Evolutionary conservation across 2,797 vertebrate genomes (phyloP), one percentile per base, ranked within the genome.

Genomic region (Aldrovandia affinis): DNA sequence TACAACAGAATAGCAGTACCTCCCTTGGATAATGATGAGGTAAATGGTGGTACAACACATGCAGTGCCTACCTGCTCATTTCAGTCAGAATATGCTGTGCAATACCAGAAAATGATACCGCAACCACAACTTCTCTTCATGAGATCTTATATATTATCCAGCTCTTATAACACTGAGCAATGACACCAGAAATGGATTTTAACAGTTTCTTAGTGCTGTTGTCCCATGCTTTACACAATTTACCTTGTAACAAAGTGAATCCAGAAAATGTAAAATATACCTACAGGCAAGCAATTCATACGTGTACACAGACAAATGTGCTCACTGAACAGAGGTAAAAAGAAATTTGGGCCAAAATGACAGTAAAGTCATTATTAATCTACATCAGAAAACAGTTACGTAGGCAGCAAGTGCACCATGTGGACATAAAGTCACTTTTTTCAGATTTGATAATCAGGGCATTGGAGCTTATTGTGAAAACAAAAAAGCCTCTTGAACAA

Each of bases 21-120:
- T 39, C 68, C 18, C 68, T 42, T 2, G 30, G 36, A 6, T 39
- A 20, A 73, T 73, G 33, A 73, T 20, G 18, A 39, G 33, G 68
- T 20, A 73, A 39, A 33, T 42, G 36, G 33, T 42, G 36, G 2
- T 18, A 42, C 68, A 39, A 73, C 20, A 39, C 39, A 18, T 73
- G 18, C 33, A 39, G 39, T 39, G 33, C 36, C 68, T 39, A 22
- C 68, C 68, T 73, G 36, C 68, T 42, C 36, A 73, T 39, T 73
- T 39, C 14, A 18, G 68, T 73, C 68, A 73, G 36, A 73, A 73
- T 73, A 20, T 73, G 15, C 33, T 22, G 33, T 73, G 36, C 33
- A 73, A 73, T 70, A 70, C 65, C 33, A 70, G 65, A 73, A 39
- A 73, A 73, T 73, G 39, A 7, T 42, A 42, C 68, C 68, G 39